Evolutionary conservation across 1,140 invertebrate species (phyloP), one percentile per base, ranked within the genome.

Genomic region (Maniola jurtina): DNA sequence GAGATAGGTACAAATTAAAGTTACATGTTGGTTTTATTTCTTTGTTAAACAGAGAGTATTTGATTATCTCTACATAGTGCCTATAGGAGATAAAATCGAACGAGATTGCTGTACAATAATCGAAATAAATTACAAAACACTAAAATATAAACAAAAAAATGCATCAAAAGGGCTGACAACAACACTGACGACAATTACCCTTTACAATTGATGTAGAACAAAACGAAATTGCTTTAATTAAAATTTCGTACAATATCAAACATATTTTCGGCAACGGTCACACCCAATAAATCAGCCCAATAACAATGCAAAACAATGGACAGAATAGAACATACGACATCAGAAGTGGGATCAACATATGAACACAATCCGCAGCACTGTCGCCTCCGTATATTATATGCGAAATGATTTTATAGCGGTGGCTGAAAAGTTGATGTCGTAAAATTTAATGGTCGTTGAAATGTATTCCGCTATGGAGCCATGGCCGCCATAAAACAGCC

Each of bases 401-500:
- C 47, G 59, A 67, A 81, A 81, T 81, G 71, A 83, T 77, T 79
- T 80, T 76, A 80, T 74, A 70, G 74, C 68, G 68, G 50, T 52
- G 61, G 48, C 61, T 80, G 78, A 81, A 80, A 82, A 84, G 79
- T 80, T 75, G 78, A 77, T 68, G 75, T 71, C 72, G 71, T 82
- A 79, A 82, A 78, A 77, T 79, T 77, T 82, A 75, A 84, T 80
- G 79, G 71, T 48, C 66, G 73, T 61, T 76, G 72, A 79, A 83
- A 79, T 83, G 72, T 80, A 81, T 83, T 78, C 75, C 64, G 61
- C 63, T 38, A 56, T 47, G 34, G 57, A 54, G 47, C 57, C 61
- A 68, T 58, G 58, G 57, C 56, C 58, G 68, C 59, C 42, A 57
- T 65, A 52, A 65, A 63, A 38, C 40, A 34, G 15, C 52, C 36